phyloP scores from a whole-genome alignment of 35 echinoderm and acorn worm genomes.

The Apostichopus parvimensis region DNA sequence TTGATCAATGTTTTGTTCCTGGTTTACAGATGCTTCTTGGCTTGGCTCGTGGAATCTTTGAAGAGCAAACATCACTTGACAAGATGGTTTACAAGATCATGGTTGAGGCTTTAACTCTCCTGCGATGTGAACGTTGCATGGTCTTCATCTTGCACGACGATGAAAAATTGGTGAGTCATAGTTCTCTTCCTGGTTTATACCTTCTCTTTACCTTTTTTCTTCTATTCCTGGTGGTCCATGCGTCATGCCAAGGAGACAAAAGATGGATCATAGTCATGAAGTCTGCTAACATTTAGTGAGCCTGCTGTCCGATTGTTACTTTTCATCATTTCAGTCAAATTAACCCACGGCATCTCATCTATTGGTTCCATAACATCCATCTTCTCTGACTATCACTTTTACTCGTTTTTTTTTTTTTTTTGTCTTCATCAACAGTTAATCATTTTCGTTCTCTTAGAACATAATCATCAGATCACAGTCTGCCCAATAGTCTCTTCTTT shows the following conservation, averaged over 20 bases:
- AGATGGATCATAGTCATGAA: neutral
- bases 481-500: too few species aligned
- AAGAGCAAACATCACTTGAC: slow-evolving; percentile 95
- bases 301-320: neutral
- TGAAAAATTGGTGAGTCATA: slow-evolving; percentile 76
- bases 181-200: neutral
- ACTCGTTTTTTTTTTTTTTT: neutral
- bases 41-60: slow-evolving; percentile 91
- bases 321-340: neutral
- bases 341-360: neutral
- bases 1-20: neutral
- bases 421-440: neutral
- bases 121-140: slow-evolving; percentile 86
- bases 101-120: slow-evolving; percentile 78
- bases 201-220: neutral
- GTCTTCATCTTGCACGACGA: slow-evolving; percentile 90
- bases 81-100: slow-evolving; percentile 94
- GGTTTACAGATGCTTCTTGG: slow-evolving; percentile 85
- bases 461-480: too few species aligned
- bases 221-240: neutral
- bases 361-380: neutral
- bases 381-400: neutral
- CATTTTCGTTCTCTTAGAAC: neutral
- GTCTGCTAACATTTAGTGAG: neutral
- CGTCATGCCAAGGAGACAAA: neutral